These are phyloP conservation scores for Rhinichthys klamathensis DNA, from an alignment of 2,113 vertebrate species.

Conservation along the genomic window DNA sequence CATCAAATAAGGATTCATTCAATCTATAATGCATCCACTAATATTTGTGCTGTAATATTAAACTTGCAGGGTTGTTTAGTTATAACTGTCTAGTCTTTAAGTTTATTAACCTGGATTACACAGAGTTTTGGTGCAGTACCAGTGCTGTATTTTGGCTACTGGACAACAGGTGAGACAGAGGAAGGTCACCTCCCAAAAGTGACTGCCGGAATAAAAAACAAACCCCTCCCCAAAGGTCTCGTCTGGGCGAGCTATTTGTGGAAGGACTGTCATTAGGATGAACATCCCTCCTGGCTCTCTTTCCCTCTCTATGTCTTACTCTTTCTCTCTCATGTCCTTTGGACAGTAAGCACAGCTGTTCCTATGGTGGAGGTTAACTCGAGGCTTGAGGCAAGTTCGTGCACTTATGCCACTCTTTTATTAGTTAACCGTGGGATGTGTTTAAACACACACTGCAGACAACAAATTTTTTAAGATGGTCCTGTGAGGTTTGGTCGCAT, in stretches of 20 bases:
- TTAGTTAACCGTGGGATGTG: slow-evolving; percentile 24
- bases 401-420: slow-evolving; percentile 33
- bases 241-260: slow-evolving; percentile 58
- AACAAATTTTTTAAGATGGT: slow-evolving; percentile 24
- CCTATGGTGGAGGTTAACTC: slow-evolving; percentile 46
- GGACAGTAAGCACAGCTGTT: slow-evolving; percentile 53
- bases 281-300: slow-evolving; percentile 28
- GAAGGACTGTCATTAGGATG: slow-evolving; percentile 43
- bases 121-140: slow-evolving; percentile 5
- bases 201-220: slow-evolving; percentile 46
- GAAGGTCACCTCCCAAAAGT: slow-evolving; percentile 53
- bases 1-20: background rate
- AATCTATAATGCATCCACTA: background rate
- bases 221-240: slow-evolving; percentile 39
- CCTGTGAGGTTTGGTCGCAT: slow-evolving; percentile 26
- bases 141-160: slow-evolving; percentile 22
- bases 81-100: background rate
- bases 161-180: slow-evolving; percentile 33
- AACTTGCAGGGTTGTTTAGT: background rate
- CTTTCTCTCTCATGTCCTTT: slow-evolving; percentile 39
- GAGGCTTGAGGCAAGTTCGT: slow-evolving; percentile 24
- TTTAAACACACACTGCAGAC: slow-evolving; percentile 25
- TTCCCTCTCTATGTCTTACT: slow-evolving; percentile 26
- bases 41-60: background rate
- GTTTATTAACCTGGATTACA: background rate